Base-by-base conservation (phyloP, 2,113 vertebrate genomes). In the Lepus americanus region DNA sequence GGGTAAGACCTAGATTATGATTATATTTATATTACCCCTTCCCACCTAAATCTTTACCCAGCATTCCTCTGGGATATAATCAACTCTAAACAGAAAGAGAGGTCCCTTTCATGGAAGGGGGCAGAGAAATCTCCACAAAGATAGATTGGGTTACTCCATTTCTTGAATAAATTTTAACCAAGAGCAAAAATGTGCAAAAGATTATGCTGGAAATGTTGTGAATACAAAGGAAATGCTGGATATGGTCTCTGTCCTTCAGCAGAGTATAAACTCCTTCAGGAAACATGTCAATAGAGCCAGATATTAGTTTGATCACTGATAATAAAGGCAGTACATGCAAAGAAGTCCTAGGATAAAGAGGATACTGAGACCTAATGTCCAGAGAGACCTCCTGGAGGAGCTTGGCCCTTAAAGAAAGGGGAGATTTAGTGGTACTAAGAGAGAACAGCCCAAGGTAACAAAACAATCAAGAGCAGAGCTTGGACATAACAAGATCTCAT, bases 151-250 rank as follows among this genome's bases (percentile, higher is more conserved):
- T 94, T 59, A 89, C 39, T 70, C 19, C 20, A 49, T 92, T 86
- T 89, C 66, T 80, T 89, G n/a, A 96, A 80, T 13, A 92, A 76
- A 92, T 86, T n/a, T 94, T 92, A 76, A 92, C 74, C 63, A 86
- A 74, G 53, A 81, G 13, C 53, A 33, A 81, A 92, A 55, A 53
- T 16, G 1, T 90, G 3, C 74, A 96, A 22, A 87, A 77, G 3
- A 74, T 74, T 67, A 1, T 94, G 25, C 16, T 87, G 84, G 36
- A 85, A 90, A 78, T 64, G 11, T n/a, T 87, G 64, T 33, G 14
- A 84, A 89, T 80, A 73, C 59, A 73, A 64, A 89, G 36, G 27
- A 92, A 92, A 89, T 85, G 29, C 33, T 89, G 36, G 14, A 81
- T 22, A 27, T 59, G 53, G 29, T 64, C n/a, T 49, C 29, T 92